A percentile compares a stretch with the other conserved stretches of the same genome.
These are phyloP conservation scores for Cynopterus brachyotis DNA, from an alignment of 2,113 vertebrate genomes.

Conservation along the genomic window DNA sequence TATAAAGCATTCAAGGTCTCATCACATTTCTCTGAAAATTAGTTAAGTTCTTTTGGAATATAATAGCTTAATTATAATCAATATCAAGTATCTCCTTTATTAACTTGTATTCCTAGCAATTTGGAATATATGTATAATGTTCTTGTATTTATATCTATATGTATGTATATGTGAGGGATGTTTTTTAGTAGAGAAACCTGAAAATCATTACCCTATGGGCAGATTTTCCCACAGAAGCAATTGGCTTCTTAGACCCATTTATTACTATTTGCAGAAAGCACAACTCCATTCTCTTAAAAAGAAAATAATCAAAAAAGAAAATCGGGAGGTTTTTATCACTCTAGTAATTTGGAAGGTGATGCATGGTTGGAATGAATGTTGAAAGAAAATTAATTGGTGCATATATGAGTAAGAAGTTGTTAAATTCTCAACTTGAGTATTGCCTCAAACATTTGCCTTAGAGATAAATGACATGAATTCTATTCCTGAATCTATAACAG, in stretches of 20 bases:
- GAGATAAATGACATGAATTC: background rate
- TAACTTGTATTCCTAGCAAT: background rate
- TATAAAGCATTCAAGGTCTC: background rate
- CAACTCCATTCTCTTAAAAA: background rate
- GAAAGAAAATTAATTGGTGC: background rate
- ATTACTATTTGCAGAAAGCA: background rate
- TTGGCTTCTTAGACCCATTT: background rate
- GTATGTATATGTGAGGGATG: background rate
- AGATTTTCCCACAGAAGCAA: background rate
- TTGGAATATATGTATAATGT: background rate
- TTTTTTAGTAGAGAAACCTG: background rate
- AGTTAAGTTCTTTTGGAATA: background rate
- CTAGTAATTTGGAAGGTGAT: background rate
- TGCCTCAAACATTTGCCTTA: background rate
- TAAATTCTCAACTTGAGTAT: background rate
- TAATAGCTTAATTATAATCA: background rate
- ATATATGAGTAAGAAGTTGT: background rate
- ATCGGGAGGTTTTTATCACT: background rate
- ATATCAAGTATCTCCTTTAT: background rate
- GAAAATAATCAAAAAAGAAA: background rate
- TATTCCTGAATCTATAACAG: background rate
- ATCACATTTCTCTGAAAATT: background rate
- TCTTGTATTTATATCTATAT: background rate
- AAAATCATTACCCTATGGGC: background rate
- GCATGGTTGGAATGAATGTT: background rate